Conservation (phyloP, 2,888 invertebrate genomes). For the Drosophila engyochracea region DNA sequence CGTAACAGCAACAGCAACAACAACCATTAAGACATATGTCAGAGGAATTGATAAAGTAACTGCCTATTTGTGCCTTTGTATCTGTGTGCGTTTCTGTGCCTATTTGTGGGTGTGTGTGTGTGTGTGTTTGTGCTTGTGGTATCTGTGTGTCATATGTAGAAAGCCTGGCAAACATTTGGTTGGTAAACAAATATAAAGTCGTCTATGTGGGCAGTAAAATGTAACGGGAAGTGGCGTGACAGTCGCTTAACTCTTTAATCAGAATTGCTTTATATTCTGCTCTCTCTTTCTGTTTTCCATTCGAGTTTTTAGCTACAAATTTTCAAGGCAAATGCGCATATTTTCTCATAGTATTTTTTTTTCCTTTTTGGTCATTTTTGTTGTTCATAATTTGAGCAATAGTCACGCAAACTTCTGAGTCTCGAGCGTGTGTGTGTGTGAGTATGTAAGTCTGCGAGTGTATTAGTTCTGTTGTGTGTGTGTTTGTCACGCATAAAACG, state of each 20-base stretch:
- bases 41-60: conserved; percentile 31
- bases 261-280: conserved; percentile 38
- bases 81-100: background rate
- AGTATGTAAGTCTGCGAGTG: background rate
- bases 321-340: conserved; percentile 59
- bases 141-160: conserved; percentile 12
- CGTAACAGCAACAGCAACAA: conserved; percentile 23
- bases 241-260: conserved; percentile 79
- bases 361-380: conserved; percentile 17
- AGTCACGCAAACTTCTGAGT: conserved; percentile 69
- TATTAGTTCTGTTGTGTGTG: conserved; percentile 30
- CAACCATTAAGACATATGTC: conserved; percentile 18
- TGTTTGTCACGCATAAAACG: conserved; percentile 73
- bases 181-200: conserved; percentile 33
- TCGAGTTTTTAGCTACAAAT: conserved; percentile 24
- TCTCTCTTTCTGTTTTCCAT: conserved; percentile 7
- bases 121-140: background rate
- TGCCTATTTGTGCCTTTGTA: conserved; percentile 8
- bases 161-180: conserved; percentile 59
- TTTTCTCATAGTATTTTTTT: conserved; percentile 38
- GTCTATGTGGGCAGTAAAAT: conserved; percentile 13
- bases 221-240: conserved; percentile 59
- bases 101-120: background rate
- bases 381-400: conserved; percentile 55
- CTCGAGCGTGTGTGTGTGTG: conserved; percentile 32